Evolutionary conservation across 2,797 vertebrate species (phyloP).

Genomic region (Kryptolebias ocellatus): DNA sequence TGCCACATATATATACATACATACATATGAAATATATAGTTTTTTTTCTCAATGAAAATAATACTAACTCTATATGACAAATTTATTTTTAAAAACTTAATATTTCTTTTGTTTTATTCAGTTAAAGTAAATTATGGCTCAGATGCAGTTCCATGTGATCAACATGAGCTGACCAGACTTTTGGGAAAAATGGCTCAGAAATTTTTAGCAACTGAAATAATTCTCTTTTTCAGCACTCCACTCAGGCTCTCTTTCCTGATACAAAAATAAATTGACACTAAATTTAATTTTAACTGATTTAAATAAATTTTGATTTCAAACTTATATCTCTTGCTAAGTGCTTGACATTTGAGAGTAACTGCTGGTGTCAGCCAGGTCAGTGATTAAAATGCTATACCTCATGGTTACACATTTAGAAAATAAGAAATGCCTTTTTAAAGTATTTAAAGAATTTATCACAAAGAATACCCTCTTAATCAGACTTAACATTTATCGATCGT

Average conservation of each 20-base stretch:
- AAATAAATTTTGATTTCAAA: not conserved
- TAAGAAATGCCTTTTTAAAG: constrained; percentile 34
- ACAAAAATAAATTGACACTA: not conserved
- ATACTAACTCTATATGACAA: constrained; percentile 76
- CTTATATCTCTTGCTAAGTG: constrained; percentile 8
- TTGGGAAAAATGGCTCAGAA: constrained; percentile 48
- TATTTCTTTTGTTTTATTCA: constrained; percentile 61
- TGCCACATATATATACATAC: constrained; percentile 76
- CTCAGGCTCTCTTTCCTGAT: constrained; percentile 21
- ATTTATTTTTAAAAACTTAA: constrained; percentile 61
- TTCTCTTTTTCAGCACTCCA: constrained; percentile 14
- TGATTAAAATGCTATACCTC: constrained; percentile 57
- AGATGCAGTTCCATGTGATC: constrained; percentile 82
- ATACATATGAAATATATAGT: constrained; percentile 61
- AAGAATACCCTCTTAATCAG: constrained; percentile 21
- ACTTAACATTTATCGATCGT: constrained; percentile 10
- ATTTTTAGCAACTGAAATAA: constrained; percentile 15
- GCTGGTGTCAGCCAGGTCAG: constrained; percentile 68
- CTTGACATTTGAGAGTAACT: constrained; percentile 56
- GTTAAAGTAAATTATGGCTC: constrained; percentile 82
- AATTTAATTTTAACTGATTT: not conserved
- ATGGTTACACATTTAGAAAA: constrained; percentile 54
- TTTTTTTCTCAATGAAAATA: constrained; percentile 71
- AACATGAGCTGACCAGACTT: constrained; percentile 61
- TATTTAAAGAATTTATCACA: constrained; percentile 15